Conservation (phyloP, 2,113 vertebrate species). For the Boulengeromyrus knoepffleri region DNA sequence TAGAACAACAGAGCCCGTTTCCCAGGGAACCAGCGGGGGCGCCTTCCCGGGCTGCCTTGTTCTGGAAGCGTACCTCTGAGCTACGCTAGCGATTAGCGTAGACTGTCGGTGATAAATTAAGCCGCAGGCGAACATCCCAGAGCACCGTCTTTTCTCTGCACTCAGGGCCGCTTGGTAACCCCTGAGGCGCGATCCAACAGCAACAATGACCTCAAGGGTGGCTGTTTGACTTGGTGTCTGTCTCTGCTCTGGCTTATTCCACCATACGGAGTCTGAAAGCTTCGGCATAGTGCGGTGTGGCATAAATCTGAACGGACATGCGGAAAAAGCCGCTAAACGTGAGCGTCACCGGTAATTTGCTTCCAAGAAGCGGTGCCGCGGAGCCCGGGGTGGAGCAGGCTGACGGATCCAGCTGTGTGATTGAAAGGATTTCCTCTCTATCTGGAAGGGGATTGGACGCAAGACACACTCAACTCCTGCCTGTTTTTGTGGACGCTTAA, state of each 20-base stretch:
- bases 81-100: not conserved
- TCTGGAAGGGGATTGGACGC: not conserved
- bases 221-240: constrained; percentile 41
- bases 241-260: constrained; percentile 32
- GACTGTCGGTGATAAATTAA: constrained; percentile 31
- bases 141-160: constrained; percentile 24
- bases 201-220: constrained; percentile 51
- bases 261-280: constrained; percentile 29
- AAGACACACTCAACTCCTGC: not conserved
- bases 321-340: constrained; percentile 24
- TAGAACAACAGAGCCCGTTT: not conserved
- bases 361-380: constrained; percentile 21
- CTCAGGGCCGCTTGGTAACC: constrained; percentile 26
- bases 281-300: constrained; percentile 19
- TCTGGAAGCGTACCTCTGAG: not conserved
- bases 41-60: not conserved
- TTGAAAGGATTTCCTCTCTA: not conserved
- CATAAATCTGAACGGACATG: constrained; percentile 35
- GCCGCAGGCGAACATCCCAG: constrained; percentile 25
- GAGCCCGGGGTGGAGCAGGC: not conserved
- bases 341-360: constrained; percentile 28
- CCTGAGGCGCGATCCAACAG: constrained; percentile 38
- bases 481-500: not conserved
- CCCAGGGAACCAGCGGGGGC: not conserved
- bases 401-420: not conserved